Base-by-base conservation (phyloP, 1,140 invertebrate species). In the Anthonomus grandis region DNA sequence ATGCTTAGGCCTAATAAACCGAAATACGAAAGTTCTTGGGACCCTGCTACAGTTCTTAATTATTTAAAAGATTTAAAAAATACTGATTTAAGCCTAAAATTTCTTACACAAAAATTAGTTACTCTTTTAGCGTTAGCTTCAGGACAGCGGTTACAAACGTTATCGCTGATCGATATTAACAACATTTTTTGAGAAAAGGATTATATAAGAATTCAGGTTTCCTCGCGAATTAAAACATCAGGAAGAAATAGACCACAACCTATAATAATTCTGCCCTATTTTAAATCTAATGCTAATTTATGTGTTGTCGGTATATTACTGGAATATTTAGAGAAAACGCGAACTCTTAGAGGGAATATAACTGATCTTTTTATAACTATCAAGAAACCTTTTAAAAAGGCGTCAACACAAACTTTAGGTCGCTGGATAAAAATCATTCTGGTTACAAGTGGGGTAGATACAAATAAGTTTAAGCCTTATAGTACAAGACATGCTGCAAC, bases 391-490 rank as follows among this genome's bases (percentile, higher is more conserved):
- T 36, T 2, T 18, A 12, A 31, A 15, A 2, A 27, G 15, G 66
- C 60, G 19, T 25, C 54, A 5, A 13, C 61, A 17, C 64, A 64
- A 49, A 64, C 60, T 8, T 50, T 69, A 46, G 65, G 67, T 38
- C 38, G 64, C 34, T 70, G 68, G 67, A 68, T 68, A 10, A 65
- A 64, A 47, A 37, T 52, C 23, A 50, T 39, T 15, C 36, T 68
- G n/a, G 13, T 18, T 10, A 48, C 46, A 9, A 62, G 65, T 31
- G 66, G 67, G 1, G 39, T 70, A 5, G 63, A 66, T 22, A 62
- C 59, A 2, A 37, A 41, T 0, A 24, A 51, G 47, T 64, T 63
- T 22, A 48, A 48, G n/a, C 64, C 65, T 0, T 64, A 69, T 39
- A 64, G 60, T 37, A 63, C 62, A 5, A 57, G 66, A 0, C 68